Base-by-base conservation (phyloP, 2,888 invertebrate genomes). In the Chrysolina americana region DNA sequence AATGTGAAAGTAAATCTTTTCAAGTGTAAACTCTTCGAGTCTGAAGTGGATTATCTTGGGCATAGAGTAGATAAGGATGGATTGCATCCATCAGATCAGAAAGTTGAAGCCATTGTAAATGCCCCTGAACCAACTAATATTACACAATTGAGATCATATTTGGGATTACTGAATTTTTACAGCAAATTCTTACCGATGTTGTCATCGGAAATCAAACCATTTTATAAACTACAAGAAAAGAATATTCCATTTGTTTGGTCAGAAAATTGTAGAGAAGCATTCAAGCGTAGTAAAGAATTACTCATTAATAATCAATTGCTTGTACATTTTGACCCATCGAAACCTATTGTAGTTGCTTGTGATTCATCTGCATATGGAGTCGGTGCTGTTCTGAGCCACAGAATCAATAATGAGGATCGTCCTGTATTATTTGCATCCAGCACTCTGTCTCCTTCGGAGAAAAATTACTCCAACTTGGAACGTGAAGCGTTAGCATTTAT, bases 401-500 rank as follows among this genome's bases (percentile, higher is more conserved):
- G 44, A 63, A 73, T 81, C 19, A 50, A 77, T 74, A 75, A 70
- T 41, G 73, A 48, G 8, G 80, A 80, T n/a, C 71, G 68, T 71
- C 80, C 78, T 47, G 68, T 79, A 19, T 44, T 80, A 56, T 80
- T 80, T 70, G 71, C 72, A 41, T 80, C 84, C 0, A 70, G 82
- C 74, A 80, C 83, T 4, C 73, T 85, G 28, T 78, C 79, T 0
- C 73, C 75, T 59, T 81, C 84, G 11, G 86, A 86, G 75, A 81
- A 83, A 69, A 85, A 82, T 64, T 85, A 86, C 74, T 83, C 0
- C n/a, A 81, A 82, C 1, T 81, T 85, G 13, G 82, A 86, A 70
- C 78, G 80, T 28, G 86, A 87, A 76, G 84, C 85, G 0, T 78
- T 86, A 59, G 83, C 85, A 10, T 86, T 86, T 73, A 83, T 81